Evolutionary conservation across 2,113 vertebrate species (phyloP).

Genomic region (Sinocyclocheilus anophthalmus): DNA sequence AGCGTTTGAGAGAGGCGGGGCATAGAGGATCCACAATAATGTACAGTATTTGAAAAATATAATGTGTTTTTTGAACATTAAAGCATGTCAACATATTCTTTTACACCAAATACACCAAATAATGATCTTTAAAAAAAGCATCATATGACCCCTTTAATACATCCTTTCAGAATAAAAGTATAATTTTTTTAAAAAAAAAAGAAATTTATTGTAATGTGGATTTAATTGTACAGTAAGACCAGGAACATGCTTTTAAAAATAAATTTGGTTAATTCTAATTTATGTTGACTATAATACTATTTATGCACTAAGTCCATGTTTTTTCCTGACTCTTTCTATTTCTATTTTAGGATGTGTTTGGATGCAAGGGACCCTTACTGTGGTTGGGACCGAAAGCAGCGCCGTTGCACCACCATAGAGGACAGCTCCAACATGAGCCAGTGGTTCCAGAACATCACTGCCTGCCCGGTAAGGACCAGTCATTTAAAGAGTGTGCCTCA

Average conservation of each 20-base stretch:
- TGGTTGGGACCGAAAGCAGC: constrained; percentile 93
- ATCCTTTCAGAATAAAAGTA: not conserved
- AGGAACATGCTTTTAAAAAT: not conserved
- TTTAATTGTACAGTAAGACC: not conserved
- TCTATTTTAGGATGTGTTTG: constrained; percentile 83
- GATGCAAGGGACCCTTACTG: constrained; percentile 95
- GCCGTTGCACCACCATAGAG: constrained; percentile 90
- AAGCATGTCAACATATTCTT: too few relatives aligned
- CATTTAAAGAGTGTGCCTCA: not conserved
- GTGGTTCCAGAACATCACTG: constrained; percentile 96
- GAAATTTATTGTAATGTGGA: too few relatives aligned
- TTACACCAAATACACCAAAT: too few relatives aligned
- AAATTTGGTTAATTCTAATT: not conserved
- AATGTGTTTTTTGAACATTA: too few relatives aligned
- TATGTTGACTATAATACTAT: not conserved
- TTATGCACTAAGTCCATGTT: not conserved
- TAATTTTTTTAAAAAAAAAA: not conserved
- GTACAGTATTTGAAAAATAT: too few relatives aligned
- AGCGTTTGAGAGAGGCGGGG: too few relatives aligned
- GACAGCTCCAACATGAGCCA: constrained; percentile 98
- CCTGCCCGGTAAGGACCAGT: constrained; percentile 85
- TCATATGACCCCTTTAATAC: not conserved
- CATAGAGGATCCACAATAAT: too few relatives aligned
- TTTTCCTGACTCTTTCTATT: not conserved
- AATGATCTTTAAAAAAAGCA: too few relatives aligned